Percentiles rank a stretch among this genome's conserved stretches.
Conservation (phyloP, 2,888 invertebrate species). For the Tipula unca region DNA sequence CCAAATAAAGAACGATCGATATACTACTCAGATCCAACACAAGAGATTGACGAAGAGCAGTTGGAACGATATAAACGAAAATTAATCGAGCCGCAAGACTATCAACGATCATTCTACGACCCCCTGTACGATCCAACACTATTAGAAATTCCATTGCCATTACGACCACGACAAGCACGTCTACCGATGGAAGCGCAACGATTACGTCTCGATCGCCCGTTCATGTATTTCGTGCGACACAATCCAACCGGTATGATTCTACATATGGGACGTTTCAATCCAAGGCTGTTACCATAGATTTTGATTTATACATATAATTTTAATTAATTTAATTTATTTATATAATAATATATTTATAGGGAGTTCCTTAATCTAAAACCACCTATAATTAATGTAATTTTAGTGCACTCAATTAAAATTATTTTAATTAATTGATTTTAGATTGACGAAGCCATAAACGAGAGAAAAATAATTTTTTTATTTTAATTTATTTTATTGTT, state of each 20-base stretch:
- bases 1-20: constrained; percentile 47
- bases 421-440: constrained; percentile 2
- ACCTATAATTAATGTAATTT: background rate
- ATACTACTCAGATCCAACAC: constrained; percentile 30
- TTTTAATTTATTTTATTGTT: background rate
- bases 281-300: constrained; percentile 63
- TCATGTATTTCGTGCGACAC: constrained; percentile 80
- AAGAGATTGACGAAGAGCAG: constrained; percentile 19
- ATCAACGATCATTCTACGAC: constrained; percentile 60
- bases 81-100: constrained; percentile 47
- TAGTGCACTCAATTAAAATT: background rate
- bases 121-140: constrained; percentile 49
- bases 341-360: background rate
- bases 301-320: background rate
- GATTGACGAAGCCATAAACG: background rate
- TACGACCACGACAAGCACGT: constrained; percentile 62
- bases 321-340: constrained; percentile 14
- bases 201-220: constrained; percentile 77
- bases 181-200: constrained; percentile 58
- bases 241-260: constrained; percentile 87
- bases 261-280: constrained; percentile 82
- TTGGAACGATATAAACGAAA: constrained; percentile 22
- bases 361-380: background rate
- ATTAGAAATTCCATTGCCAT: constrained; percentile 53
- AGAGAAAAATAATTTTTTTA: background rate